These are phyloP conservation scores for Liasis olivaceus DNA, from an alignment of 2,797 vertebrate species.

Conservation along the genomic window DNA sequence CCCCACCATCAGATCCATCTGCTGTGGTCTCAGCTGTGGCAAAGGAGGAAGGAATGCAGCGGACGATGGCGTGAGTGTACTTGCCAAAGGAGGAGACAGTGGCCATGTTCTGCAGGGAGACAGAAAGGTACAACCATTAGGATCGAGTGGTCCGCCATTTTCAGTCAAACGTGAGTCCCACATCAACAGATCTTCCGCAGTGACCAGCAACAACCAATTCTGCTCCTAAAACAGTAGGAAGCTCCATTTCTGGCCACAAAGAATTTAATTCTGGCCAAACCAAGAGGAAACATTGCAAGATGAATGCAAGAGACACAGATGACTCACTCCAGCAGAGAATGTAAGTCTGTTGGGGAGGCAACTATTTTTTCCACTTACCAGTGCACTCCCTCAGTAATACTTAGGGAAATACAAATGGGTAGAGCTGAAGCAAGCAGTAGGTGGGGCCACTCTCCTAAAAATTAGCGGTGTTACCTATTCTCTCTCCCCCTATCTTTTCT, in stretches of 20 bases:
- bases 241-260: not conserved
- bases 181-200: not conserved
- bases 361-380: not conserved
- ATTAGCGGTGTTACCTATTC: not conserved
- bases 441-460: not conserved
- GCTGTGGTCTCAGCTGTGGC: conserved; percentile 48
- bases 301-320: not conserved
- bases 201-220: not conserved
- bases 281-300: not conserved
- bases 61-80: conserved; percentile 89
- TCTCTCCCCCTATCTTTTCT: not conserved
- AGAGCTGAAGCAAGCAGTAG: not conserved
- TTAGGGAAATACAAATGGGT: not conserved
- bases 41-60: conserved; percentile 84
- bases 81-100: conserved; percentile 78
- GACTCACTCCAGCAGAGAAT: not conserved
- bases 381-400: not conserved
- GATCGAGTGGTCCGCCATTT: too few relatives aligned
- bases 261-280: not conserved
- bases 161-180: not conserved
- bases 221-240: not conserved
- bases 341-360: not conserved
- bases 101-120: conserved; percentile 70
- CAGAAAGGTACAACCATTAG: not conserved
- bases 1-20: conserved; percentile 57